Evolutionary conservation across 2,888 invertebrate species (phyloP), one percentile per base, ranked within the genome.

Genomic region (Galeruca laticollis): DNA sequence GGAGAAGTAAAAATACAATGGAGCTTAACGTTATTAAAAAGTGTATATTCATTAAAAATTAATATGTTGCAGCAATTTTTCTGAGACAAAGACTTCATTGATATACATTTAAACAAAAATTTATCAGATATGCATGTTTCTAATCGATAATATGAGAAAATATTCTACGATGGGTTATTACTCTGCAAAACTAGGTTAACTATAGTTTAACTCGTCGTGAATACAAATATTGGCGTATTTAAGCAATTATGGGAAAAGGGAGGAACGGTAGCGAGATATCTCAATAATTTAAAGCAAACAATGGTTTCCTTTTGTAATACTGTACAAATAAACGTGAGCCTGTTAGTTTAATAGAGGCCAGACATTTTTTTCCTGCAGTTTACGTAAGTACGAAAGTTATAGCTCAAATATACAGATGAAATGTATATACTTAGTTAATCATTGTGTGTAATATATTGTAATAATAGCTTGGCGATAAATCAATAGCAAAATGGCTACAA

Each of bases 251-350:
- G n/a, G 31, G 31, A 5, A 54, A 2, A 54, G 13, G 31, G 15
- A 54, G n/a, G 31, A 5, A 31, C 0, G n/a, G 21, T 11, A 54
- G n/a, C 13, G 8, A 31, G 54, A 31, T 54, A 54, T 31, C 26
- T 56, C 63, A 71, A 73, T 77, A 77, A 75, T 76, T 73, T 68
- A 72, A 76, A 73, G 75, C 73, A 78, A 78, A 78, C 77, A 78
- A 72, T 72, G 71, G 15, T 43, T 64, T 56, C 40, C 71, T 74
- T 65, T 66, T 69, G 73, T 78, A 78, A 79, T 76, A 71, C 76
- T 79, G 76, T 77, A 76, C 78, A 79, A 79, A 79, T 73, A 79
- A 72, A 76, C 70, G 68, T 69, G 70, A 69, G 70, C 74, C 73
- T 69, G 73, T 74, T 74, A 74, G 70, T 51, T 65, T 71, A 56